Conservation (phyloP, 2,797 vertebrate species). For the Acanthurus tractus region DNA sequence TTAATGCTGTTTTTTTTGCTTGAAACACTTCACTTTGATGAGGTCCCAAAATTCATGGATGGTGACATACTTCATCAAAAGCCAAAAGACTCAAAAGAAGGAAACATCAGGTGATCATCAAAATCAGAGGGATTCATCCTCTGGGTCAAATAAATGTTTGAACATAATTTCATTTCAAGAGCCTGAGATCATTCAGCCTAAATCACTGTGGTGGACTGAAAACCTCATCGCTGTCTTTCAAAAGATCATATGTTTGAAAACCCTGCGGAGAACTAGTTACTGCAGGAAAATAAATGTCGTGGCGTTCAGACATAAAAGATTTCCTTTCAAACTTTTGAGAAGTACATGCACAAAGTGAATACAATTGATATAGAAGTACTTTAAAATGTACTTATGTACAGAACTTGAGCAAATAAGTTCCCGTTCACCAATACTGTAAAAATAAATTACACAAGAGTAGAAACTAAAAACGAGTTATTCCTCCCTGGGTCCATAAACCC, state of each 20-base stretch:
- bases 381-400: background rate
- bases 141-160: background rate
- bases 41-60: background rate
- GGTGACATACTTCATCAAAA: background rate
- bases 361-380: background rate
- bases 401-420: background rate
- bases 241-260: too few species aligned
- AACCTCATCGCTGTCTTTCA: too few species aligned
- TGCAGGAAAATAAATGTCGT: background rate
- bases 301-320: background rate
- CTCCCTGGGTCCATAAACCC: constrained; percentile 9
- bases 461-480: background rate
- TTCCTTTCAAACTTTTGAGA: background rate
- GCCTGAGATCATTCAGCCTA: background rate
- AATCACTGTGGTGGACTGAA: too few species aligned
- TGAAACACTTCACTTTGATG: background rate
- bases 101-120: background rate
- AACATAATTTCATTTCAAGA: background rate
- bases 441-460: background rate
- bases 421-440: background rate
- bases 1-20: too few species aligned
- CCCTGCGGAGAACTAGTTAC: background rate
- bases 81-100: background rate
- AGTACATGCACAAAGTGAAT: background rate
- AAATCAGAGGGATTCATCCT: background rate